Evolutionary conservation across 2,888 invertebrate species (phyloP).

Genomic region (Epirrhoe alternata): DNA sequence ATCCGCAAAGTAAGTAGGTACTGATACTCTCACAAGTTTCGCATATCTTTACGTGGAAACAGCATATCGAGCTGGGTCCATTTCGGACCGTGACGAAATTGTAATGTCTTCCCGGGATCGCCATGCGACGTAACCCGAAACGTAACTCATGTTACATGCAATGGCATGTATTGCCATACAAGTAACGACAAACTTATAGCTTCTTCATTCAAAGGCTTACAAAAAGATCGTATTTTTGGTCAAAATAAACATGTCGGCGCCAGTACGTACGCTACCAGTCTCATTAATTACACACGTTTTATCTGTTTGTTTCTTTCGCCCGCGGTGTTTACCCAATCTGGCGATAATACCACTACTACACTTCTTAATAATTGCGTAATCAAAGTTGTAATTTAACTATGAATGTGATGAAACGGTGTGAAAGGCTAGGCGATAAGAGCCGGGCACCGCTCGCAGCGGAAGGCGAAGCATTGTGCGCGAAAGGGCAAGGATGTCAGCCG

Average conservation of each 20-base stretch:
- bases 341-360: slow-evolving; percentile 28
- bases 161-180: slow-evolving; percentile 49
- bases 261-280: slow-evolving; percentile 15
- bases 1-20: slow-evolving; percentile 3
- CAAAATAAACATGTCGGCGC: slow-evolving; percentile 19
- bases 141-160: slow-evolving; percentile 65
- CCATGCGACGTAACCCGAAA: slow-evolving; percentile 67
- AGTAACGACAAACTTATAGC: slow-evolving; percentile 45
- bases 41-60: slow-evolving; percentile 72
- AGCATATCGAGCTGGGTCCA: slow-evolving; percentile 45
- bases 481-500: slow-evolving; percentile 56
- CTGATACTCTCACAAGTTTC: slow-evolving; percentile 57
- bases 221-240: slow-evolving; percentile 5
- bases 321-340: slow-evolving; percentile 27
- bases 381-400: slow-evolving; percentile 32
- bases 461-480: slow-evolving; percentile 43
- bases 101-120: slow-evolving; percentile 77
- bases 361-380: slow-evolving; percentile 32
- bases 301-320: slow-evolving; percentile 26
- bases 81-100: slow-evolving; percentile 65
- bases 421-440: slow-evolving; percentile 39
- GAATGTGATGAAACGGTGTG: slow-evolving; percentile 38
- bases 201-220: slow-evolving; percentile 28
- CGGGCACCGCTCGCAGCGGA: slow-evolving; percentile 42
- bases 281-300: slow-evolving; percentile 21